A percentile compares a stretch with the other conserved stretches of the same genome.
Conservation (phyloP, 2,888 invertebrate genomes). For the Hecatera dysodea region DNA sequence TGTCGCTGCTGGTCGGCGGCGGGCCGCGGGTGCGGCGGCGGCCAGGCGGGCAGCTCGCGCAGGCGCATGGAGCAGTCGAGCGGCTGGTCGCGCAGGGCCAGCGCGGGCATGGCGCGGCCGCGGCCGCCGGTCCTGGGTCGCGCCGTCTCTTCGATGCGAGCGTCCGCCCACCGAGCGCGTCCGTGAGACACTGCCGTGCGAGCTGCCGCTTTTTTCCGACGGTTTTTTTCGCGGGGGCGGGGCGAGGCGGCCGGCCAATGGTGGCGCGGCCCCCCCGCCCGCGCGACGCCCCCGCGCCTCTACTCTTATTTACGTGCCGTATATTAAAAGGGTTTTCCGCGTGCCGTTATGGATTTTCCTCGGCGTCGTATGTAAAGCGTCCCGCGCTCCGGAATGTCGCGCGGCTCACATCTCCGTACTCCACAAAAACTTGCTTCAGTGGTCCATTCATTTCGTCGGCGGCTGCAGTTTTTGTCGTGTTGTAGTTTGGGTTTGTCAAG, state of each 20-base stretch:
- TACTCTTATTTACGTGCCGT: slow-evolving; percentile 89
- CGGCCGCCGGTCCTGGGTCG: slow-evolving; percentile 90
- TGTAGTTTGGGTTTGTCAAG: slow-evolving; percentile 55
- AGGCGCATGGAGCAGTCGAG: slow-evolving; percentile 94
- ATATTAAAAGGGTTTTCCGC: slow-evolving; percentile 91
- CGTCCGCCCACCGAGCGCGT: slow-evolving; percentile 87
- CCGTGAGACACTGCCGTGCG: slow-evolving; percentile 87
- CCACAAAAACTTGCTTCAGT: slow-evolving; percentile 60
- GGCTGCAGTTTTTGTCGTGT: slow-evolving; percentile 63
- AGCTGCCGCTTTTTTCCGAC: slow-evolving; percentile 82
- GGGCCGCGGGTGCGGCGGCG: slow-evolving; percentile 79
- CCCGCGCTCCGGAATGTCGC: slow-evolving; percentile 50
- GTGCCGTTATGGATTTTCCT: slow-evolving; percentile 90
- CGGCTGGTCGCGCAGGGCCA: slow-evolving; percentile 92
- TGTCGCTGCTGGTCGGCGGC: slow-evolving; percentile 73
- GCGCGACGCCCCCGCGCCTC: slow-evolving; percentile 71
- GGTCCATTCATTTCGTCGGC: slow-evolving; percentile 66
- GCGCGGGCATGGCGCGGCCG: slow-evolving; percentile 92
- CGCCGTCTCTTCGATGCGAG: slow-evolving; percentile 83
- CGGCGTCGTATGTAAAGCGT: slow-evolving; percentile 69
- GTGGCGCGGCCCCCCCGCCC: slow-evolving; percentile 74
- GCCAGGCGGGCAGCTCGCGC: slow-evolving; percentile 87
- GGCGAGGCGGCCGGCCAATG: slow-evolving; percentile 82
- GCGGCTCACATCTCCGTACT: slow-evolving; percentile 43
- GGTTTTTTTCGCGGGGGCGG: slow-evolving; percentile 87